Conservation (phyloP, 2,888 invertebrate species). For the Tetragonisca angustula region DNA sequence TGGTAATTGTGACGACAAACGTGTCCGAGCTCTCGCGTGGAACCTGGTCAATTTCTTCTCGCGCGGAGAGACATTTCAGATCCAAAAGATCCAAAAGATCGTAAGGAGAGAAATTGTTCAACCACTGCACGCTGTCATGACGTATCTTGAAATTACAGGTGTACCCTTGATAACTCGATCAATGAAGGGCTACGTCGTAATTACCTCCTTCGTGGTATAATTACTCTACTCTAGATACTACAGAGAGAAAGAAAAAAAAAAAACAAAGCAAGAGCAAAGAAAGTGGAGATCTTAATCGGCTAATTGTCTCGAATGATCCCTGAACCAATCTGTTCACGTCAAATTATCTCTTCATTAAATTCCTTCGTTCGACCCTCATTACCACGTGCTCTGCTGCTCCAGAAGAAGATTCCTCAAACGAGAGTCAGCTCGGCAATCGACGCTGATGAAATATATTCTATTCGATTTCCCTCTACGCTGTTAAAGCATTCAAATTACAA, state of each 20-base stretch:
- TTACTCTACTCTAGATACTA: constrained; percentile 46
- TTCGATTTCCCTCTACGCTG: not conserved
- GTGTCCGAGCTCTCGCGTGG: not conserved
- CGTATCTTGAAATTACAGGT: constrained; percentile 36
- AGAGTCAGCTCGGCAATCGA: not conserved
- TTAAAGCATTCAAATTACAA: not conserved
- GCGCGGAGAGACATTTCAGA: not conserved
- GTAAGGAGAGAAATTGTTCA: not conserved
- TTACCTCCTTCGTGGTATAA: constrained; percentile 40
- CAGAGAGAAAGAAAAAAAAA: not conserved
- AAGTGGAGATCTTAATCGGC: constrained; percentile 38
- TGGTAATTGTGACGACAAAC: not conserved
- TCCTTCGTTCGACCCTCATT: not conserved
- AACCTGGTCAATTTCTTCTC: not conserved
- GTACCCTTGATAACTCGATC: constrained; percentile 5
- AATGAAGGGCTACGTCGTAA: constrained; percentile 20
- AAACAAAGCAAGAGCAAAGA: not conserved
- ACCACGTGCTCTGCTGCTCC: not conserved
- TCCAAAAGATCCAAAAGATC: not conserved
- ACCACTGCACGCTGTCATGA: not conserved
- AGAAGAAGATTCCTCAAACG: not conserved
- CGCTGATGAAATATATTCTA: not conserved
- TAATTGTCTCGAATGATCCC: constrained; percentile 10
- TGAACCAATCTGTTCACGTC: not conserved
- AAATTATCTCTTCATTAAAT: constrained; percentile 6